phyloP scores from a whole-genome alignment of 1,140 invertebrate genomes.

The Holotrichia oblita region DNA sequence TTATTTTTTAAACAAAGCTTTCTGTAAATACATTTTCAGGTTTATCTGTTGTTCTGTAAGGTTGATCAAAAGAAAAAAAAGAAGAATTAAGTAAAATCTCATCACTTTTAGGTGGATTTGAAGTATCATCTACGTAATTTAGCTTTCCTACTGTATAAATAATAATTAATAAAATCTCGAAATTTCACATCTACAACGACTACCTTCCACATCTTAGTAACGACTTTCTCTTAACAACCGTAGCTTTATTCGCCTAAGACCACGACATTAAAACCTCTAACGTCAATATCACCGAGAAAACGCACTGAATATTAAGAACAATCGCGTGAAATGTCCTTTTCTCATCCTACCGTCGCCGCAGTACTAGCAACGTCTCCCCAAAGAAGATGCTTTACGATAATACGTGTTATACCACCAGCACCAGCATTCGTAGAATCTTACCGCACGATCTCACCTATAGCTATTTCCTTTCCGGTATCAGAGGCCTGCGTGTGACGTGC shows the following conservation, averaged over 20 bases:
- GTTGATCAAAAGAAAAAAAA: too few relatives aligned
- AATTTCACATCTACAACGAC: background rate
- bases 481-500: background rate
- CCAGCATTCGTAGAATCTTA: background rate
- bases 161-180: background rate
- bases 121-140: too few relatives aligned
- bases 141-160: background rate
- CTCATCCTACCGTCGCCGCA: background rate
- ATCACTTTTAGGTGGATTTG: background rate
- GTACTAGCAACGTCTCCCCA: background rate
- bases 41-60: too few relatives aligned
- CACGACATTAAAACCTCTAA: constrained; percentile 26
- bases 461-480: background rate
- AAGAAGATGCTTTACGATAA: constrained; percentile 27
- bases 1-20: too few relatives aligned
- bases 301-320: constrained; percentile 35
- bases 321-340: constrained; percentile 22
- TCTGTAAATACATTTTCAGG: too few relatives aligned
- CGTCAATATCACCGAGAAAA: constrained; percentile 28
- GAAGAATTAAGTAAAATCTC: too few relatives aligned
- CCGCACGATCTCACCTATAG: background rate
- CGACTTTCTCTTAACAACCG: constrained; percentile 3
- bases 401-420: background rate
- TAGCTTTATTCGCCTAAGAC: constrained; percentile 17
- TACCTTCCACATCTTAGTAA: background rate